Evolutionary conservation across 2,797 vertebrate genomes (phyloP), one percentile per base, ranked within the genome.

Genomic region (Pyrocephalus nanus): DNA sequence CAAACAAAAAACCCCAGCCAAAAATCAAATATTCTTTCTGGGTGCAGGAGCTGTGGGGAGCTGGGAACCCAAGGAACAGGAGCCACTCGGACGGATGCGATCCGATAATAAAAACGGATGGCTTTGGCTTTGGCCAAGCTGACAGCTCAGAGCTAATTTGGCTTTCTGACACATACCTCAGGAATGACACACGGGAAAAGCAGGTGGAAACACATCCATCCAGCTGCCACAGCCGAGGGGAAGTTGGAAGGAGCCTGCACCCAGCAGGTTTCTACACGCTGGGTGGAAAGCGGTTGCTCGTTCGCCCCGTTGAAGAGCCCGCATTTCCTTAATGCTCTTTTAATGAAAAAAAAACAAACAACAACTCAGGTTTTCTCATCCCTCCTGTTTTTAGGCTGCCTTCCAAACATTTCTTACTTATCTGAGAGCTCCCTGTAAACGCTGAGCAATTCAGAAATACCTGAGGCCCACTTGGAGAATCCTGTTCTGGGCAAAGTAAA

Each of bases 231-330:
- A 92, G 97, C 97, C 96, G 5, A 82, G 97, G 97, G 95, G 90
- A 65, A 91, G 76, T 91, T 97, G 96, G 94, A 95, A 96, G 90
- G 65, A 81, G 95, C 70, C 88, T 55, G 96, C 92, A 92, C 87
- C 80, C 94, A 90, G 95, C 97, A 97, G 96, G 97, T 98, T 97
- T 92, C 92, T 95, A 97, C 97, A 96, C 21, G 97, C 95, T 84
- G 26, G 40, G 10, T n/a, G 91, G 54, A 97, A 88, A 96, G 87
- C 0, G 29, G 91, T 92, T 62, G 82, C 93, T 96, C 76, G 51
- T 81, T 75, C 92, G 69, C 92, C 7, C 23, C 1, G 50, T 36
- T 95, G 90, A 91, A 95, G 96, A 91, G 75, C 80, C 62, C 54
- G 9, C 30, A 22, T 91, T 92, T 90, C 23, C 88, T 65, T 95